Evolutionary conservation across 2,113 vertebrate species (phyloP), one percentile per base, ranked within the genome.

Genomic region (Scartelaos histophorus): DNA sequence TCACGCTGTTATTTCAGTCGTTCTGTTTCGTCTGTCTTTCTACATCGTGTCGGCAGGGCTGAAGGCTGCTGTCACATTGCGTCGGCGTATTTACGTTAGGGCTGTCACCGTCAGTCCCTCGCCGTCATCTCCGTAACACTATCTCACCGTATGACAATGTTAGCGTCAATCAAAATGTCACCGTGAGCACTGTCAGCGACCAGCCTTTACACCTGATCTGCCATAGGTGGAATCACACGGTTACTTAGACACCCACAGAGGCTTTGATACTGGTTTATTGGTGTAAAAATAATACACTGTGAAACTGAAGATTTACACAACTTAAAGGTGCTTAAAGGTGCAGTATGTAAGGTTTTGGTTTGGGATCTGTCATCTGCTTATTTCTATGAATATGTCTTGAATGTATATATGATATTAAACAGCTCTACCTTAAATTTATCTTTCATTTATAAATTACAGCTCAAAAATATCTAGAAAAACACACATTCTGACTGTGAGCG

Each of bases 81-180:
- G 49, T 7, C 3, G 22, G 19, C 34, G 57, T 70, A 58, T 82
- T 74, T 61, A 12, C 73, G 25, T n/a, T 64, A 54, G 38, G 73
- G 68, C 67, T 70, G 29, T 72, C 49, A 45, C 67, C 66, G 79
- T 81, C 76, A 69, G 71, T 34, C 25, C 43, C 17, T 22, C n/a
- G 17, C 67, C 68, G 73, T 78, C 65, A 67, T 61, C 61, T 24
- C 62, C 76, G 72, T 74, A 53, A 72, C 65, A 53, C 69, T 34
- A 38, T 66, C 72, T 51, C 64, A 65, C 71, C 22, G 62, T 38
- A 46, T 56, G 82, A 75, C 66, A 45, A 43, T 76, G 70, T 74
- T 13, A n/a, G 25, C 74, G 78, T 82, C 84, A 79, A 34, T 84
- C 69, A 83, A 67, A 58, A 53, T 57, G 46, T 67, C 79, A 46